Percentiles rank a stretch among this genome's conserved stretches.
These are phyloP conservation scores for Miniopterus natalensis DNA, from an alignment of 2,113 vertebrate genomes.

Conservation along the genomic window DNA sequence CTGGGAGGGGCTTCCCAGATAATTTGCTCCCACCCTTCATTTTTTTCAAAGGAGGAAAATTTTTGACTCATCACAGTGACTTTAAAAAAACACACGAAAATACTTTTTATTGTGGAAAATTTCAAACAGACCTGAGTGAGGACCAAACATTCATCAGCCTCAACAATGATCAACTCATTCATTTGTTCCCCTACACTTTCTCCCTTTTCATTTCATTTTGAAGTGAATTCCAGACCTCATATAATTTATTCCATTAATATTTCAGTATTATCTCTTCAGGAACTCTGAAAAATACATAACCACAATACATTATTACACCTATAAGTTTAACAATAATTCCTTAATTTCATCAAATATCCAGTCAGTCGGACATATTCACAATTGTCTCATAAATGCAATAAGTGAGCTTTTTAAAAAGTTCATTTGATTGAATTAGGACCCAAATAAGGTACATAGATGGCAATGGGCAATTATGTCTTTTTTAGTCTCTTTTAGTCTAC, in stretches of 20 bases:
- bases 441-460: not conserved
- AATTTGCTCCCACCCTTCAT: not conserved
- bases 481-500: not conserved
- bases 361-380: not conserved
- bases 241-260: constrained; percentile 47
- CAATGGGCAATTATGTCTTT: not conserved
- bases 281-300: constrained; percentile 9
- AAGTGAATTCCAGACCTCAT: constrained; percentile 51
- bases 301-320: not conserved
- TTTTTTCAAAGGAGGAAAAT: constrained; percentile 63
- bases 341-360: constrained; percentile 27
- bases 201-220: constrained; percentile 47
- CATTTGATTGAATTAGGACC: constrained; percentile 20
- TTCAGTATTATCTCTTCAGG: constrained; percentile 2
- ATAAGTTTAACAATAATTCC: constrained; percentile 28
- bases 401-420: not conserved
- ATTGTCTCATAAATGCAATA: constrained; percentile 29
- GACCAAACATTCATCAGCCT: constrained; percentile 28
- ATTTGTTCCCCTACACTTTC: not conserved
- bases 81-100: not conserved
- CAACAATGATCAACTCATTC: not conserved
- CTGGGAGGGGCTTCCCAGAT: constrained; percentile 4
- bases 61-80: constrained; percentile 56
- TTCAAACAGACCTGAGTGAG: constrained; percentile 37
- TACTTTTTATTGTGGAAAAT: constrained; percentile 73